phyloP scores from a whole-genome alignment of 1,140 invertebrate species.

The Drosophila yakuba region DNA sequence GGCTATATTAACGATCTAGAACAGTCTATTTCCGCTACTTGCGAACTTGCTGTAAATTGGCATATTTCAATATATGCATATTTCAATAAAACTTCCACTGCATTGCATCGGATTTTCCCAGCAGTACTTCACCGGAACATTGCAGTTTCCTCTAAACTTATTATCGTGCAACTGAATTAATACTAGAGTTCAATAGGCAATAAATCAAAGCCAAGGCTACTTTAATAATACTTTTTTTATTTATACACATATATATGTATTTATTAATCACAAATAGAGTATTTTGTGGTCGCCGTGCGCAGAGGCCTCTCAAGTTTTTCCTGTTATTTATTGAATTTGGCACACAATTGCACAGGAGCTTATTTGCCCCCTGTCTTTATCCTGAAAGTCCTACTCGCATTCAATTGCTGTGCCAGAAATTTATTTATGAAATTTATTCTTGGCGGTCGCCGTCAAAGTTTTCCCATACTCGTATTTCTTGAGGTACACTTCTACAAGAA shows the following conservation, averaged over 20 bases:
- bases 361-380: constrained; percentile 1
- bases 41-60: too few species aligned
- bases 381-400: constrained; percentile 2
- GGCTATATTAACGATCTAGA: not conserved
- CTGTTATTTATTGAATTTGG: constrained; percentile 58
- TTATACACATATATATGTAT: too few species aligned
- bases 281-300: not conserved
- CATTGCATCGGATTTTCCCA: not conserved
- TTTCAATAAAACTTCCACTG: not conserved
- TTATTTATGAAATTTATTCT: constrained; percentile 55
- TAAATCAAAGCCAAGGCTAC: too few species aligned
- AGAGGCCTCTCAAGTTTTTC: not conserved
- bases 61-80: not conserved
- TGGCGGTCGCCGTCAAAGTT: constrained; percentile 18
- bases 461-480: constrained; percentile 23
- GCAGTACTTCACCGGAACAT: not conserved
- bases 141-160: too few species aligned
- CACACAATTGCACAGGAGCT: constrained; percentile 45
- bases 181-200: too few species aligned
- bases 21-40: not conserved
- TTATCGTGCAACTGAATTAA: too few species aligned
- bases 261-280: constrained; percentile 6
- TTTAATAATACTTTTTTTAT: too few species aligned
- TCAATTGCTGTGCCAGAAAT: constrained; percentile 38
- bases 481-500: not conserved